These are phyloP conservation scores for Lampris megalopsis DNA, from an alignment of 2,113 vertebrate genomes.

Conservation along the genomic window DNA sequence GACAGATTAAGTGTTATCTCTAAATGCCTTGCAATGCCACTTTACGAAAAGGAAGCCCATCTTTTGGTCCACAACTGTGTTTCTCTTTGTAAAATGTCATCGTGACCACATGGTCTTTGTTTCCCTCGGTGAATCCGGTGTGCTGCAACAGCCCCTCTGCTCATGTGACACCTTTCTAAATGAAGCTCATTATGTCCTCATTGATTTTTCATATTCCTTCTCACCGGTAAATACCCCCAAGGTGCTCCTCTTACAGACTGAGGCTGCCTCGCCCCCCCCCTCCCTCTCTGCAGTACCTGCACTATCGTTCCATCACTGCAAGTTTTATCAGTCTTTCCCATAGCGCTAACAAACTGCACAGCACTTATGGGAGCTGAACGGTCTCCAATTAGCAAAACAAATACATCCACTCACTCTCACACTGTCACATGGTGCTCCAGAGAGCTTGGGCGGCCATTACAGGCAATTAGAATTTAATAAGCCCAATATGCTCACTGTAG, in stretches of 20 bases:
- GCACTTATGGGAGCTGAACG: slow-evolving; percentile 74
- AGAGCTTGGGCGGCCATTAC: slow-evolving; percentile 73
- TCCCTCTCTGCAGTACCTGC: slow-evolving; percentile 32
- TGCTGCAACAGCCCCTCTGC: slow-evolving; percentile 62
- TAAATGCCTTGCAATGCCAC: neutral
- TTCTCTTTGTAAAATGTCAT: slow-evolving; percentile 47
- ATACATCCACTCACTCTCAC: slow-evolving; percentile 71
- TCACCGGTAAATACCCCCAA: slow-evolving; percentile 77
- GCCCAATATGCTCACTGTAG: slow-evolving; percentile 77
- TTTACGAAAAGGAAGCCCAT: neutral
- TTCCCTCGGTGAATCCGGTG: slow-evolving; percentile 47
- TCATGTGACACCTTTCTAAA: slow-evolving; percentile 76
- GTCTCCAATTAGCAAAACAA: slow-evolving; percentile 82
- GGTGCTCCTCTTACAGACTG: slow-evolving; percentile 69
- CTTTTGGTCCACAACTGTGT: neutral
- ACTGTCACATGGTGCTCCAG: slow-evolving; percentile 66
- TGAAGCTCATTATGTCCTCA: slow-evolving; percentile 80
- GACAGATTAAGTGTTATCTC: neutral
- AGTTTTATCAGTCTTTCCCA: slow-evolving; percentile 58
- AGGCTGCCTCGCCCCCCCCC: neutral
- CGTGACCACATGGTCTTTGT: slow-evolving; percentile 38
- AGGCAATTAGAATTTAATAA: slow-evolving; percentile 81
- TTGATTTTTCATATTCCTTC: slow-evolving; percentile 82
- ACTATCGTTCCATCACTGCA: slow-evolving; percentile 42
- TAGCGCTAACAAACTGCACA: slow-evolving; percentile 58